Percentiles rank a stretch among this genome's conserved stretches.
phyloP scores from a whole-genome alignment of 2,888 invertebrate species.

The Eristalinus sepulchralis region DNA sequence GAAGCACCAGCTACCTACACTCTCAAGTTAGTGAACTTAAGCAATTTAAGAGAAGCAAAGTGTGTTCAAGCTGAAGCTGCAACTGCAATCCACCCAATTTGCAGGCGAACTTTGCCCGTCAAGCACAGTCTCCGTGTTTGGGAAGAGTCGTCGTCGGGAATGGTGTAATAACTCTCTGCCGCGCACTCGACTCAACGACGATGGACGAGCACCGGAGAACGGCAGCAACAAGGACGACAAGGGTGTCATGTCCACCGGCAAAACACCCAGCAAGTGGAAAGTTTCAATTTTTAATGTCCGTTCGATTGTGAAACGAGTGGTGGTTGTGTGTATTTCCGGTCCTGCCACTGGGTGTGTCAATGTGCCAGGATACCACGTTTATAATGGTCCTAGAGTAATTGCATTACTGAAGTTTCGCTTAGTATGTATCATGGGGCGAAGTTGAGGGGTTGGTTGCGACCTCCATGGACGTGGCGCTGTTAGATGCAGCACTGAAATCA shows the following conservation, averaged over 20 bases:
- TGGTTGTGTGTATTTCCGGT: slow-evolving; percentile 54
- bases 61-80: slow-evolving; percentile 58
- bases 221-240: neutral
- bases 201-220: slow-evolving; percentile 11
- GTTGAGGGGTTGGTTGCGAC: neutral
- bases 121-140: slow-evolving; percentile 19
- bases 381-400: slow-evolving; percentile 65
- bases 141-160: neutral
- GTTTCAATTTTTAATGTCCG: slow-evolving; percentile 71
- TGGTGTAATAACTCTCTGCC: slow-evolving; percentile 56
- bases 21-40: slow-evolving; percentile 66
- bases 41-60: slow-evolving; percentile 68
- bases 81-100: slow-evolving; percentile 66
- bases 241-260: slow-evolving; percentile 63
- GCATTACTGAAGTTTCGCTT: slow-evolving; percentile 66
- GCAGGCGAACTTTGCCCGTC: slow-evolving; percentile 55
- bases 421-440: slow-evolving; percentile 43
- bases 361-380: slow-evolving; percentile 57
- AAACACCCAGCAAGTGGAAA: slow-evolving; percentile 58
- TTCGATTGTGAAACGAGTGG: slow-evolving; percentile 65
- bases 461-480: neutral
- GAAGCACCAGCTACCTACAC: slow-evolving; percentile 29
- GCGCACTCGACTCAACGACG: slow-evolving; percentile 31
- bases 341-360: slow-evolving; percentile 57
- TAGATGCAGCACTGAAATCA: slow-evolving; percentile 38